Conservation (phyloP, 2,888 invertebrate genomes). For the Panopea generosa region DNA sequence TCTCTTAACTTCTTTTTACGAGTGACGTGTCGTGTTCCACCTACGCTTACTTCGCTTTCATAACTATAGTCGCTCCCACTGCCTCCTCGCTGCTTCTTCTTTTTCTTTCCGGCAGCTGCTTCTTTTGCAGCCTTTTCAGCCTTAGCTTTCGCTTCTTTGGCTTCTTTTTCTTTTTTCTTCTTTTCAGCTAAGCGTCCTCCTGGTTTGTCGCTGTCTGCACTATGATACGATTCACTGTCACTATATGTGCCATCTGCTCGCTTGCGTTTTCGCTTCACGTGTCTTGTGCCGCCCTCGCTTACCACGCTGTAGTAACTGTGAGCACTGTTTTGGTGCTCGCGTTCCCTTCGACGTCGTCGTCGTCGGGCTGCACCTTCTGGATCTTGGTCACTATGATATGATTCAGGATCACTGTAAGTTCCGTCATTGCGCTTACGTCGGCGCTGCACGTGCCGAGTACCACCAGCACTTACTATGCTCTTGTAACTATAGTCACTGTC, state of each 20-base stretch:
- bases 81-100: slow-evolving; percentile 75
- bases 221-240: slow-evolving; percentile 82
- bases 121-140: slow-evolving; percentile 48
- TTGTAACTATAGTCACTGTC: slow-evolving; percentile 84
- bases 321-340: slow-evolving; percentile 82
- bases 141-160: slow-evolving; percentile 33
- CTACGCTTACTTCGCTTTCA: slow-evolving; percentile 81
- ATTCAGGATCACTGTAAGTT: slow-evolving; percentile 80
- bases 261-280: slow-evolving; percentile 75
- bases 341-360: slow-evolving; percentile 79
- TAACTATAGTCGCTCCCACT: slow-evolving; percentile 83
- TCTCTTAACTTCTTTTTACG: slow-evolving; percentile 80
- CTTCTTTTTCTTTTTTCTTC: slow-evolving; percentile 68
- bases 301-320: slow-evolving; percentile 83
- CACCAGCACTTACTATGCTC: slow-evolving; percentile 82
- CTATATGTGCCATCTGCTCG: slow-evolving; percentile 83
- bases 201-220: slow-evolving; percentile 74
- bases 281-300: slow-evolving; percentile 83
- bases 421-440: slow-evolving; percentile 80
- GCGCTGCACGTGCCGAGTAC: slow-evolving; percentile 81
- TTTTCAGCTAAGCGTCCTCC: slow-evolving; percentile 74
- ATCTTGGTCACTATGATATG: slow-evolving; percentile 82
- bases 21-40: slow-evolving; percentile 77
- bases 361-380: slow-evolving; percentile 80
- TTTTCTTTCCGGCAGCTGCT: slow-evolving; percentile 66